Conservation (phyloP, 2,888 invertebrate species). For the Tubulanus polymorphus region DNA sequence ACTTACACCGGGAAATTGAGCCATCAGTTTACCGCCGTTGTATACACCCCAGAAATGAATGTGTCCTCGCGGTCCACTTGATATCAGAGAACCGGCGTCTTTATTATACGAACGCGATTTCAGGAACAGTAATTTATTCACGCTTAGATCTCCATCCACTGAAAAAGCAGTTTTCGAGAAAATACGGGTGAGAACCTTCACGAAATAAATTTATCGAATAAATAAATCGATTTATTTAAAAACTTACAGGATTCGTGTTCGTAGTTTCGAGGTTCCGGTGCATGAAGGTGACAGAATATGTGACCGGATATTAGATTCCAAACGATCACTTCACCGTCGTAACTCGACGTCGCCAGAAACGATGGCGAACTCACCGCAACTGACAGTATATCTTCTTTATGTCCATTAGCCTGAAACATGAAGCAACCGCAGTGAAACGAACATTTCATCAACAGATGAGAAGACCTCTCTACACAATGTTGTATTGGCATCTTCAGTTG, state of each 20-base stretch:
- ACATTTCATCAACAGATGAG: too few species aligned
- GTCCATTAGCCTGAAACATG: constrained; percentile 45
- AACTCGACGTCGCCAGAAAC: constrained; percentile 52
- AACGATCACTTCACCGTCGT: constrained; percentile 52
- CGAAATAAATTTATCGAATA: neutral
- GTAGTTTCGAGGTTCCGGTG: constrained; percentile 36
- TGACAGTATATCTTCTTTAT: constrained; percentile 51
- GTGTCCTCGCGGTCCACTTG: constrained; percentile 45
- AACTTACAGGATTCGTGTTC: constrained; percentile 41
- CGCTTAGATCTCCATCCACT: constrained; percentile 52
- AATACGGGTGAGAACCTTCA: too few species aligned
- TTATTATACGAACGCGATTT: constrained; percentile 41
- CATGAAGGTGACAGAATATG: constrained; percentile 49
- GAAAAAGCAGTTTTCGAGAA: too few species aligned
- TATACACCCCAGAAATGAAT: constrained; percentile 53
- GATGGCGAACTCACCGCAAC: constrained; percentile 51
- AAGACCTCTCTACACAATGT: too few species aligned
- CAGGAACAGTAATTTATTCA: constrained; percentile 47
- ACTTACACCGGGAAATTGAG: constrained; percentile 48
- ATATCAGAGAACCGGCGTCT: constrained; percentile 45
- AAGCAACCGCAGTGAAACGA: too few species aligned
- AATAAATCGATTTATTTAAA: neutral
- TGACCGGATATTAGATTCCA: constrained; percentile 55
- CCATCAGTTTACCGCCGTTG: constrained; percentile 46
- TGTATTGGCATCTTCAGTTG: too few species aligned